Percentiles rank a stretch among this genome's conserved stretches.
Evolutionary conservation across 2,113 vertebrate species (phyloP).

Genomic region (Arvicanthis niloticus): DNA sequence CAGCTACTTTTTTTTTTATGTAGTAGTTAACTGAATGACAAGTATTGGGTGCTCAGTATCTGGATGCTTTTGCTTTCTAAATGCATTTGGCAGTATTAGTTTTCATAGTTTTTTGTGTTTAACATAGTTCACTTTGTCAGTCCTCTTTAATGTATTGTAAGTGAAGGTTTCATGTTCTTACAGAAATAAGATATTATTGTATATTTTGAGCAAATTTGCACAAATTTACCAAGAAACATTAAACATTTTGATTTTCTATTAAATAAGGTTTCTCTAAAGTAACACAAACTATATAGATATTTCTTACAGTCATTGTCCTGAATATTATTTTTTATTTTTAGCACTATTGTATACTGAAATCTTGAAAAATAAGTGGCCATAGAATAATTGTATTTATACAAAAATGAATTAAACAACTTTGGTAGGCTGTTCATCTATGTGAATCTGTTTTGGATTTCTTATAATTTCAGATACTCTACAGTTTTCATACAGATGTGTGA

Average conservation of each 20-base stretch:
- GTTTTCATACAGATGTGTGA: neutral
- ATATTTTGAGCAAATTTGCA: neutral
- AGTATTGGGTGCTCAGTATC: neutral
- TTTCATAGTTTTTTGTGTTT: neutral
- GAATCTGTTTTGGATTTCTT: neutral
- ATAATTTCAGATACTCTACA: neutral
- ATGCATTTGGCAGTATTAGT: neutral
- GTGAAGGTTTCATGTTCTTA: neutral
- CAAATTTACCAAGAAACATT: neutral
- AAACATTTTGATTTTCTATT: neutral
- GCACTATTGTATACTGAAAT: neutral
- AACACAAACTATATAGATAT: neutral
- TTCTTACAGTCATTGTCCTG: neutral
- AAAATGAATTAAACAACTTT: neutral
- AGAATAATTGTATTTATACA: neutral
- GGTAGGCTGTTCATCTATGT: neutral
- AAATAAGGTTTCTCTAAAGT: neutral
- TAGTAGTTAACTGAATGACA: neutral
- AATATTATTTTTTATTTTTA: neutral
- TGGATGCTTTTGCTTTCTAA: neutral
- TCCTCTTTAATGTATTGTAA: neutral
- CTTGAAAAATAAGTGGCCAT: neutral
- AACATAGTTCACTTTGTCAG: neutral
- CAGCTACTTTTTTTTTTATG: neutral
- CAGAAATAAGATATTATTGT: neutral